phyloP scores from a whole-genome alignment of 2,888 invertebrate genomes.

The Cerceris ruficornis region DNA sequence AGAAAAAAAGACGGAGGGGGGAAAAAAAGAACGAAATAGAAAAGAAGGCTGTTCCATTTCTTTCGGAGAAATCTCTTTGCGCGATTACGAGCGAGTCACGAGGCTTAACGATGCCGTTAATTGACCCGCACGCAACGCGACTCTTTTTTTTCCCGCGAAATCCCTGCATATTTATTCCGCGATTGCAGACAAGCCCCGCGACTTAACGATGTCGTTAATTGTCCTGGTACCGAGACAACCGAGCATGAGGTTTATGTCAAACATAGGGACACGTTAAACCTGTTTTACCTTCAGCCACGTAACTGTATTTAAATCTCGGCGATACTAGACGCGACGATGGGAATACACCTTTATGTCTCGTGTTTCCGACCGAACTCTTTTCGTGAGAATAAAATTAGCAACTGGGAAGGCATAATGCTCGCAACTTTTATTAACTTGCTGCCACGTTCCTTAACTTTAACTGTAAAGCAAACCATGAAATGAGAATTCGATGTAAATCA shows the following conservation, averaged over 20 bases:
- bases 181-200: conserved; percentile 31
- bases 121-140: conserved; percentile 43
- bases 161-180: conserved; percentile 34
- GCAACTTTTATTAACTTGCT: background rate
- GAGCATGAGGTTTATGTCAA: conserved; percentile 33
- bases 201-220: conserved; percentile 59
- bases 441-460: background rate
- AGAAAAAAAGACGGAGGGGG: background rate
- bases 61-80: conserved; percentile 28
- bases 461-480: no score
- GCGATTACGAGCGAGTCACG: conserved; percentile 36
- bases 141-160: conserved; percentile 24
- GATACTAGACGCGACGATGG: background rate
- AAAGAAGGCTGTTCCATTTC: conserved; percentile 29
- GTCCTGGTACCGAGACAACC: conserved; percentile 35
- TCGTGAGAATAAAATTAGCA: background rate
- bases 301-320: conserved; percentile 45
- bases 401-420: background rate
- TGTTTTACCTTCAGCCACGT: conserved; percentile 32
- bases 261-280: conserved; percentile 40
- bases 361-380: background rate
- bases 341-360: conserved; percentile 15
- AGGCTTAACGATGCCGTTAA: conserved; percentile 60
- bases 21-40: conserved; percentile 3
- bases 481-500: no score